A percentile compares a stretch with the other conserved stretches of the same genome.
Conservation (phyloP, 2,113 vertebrate genomes). For the Casuarius casuarius region DNA sequence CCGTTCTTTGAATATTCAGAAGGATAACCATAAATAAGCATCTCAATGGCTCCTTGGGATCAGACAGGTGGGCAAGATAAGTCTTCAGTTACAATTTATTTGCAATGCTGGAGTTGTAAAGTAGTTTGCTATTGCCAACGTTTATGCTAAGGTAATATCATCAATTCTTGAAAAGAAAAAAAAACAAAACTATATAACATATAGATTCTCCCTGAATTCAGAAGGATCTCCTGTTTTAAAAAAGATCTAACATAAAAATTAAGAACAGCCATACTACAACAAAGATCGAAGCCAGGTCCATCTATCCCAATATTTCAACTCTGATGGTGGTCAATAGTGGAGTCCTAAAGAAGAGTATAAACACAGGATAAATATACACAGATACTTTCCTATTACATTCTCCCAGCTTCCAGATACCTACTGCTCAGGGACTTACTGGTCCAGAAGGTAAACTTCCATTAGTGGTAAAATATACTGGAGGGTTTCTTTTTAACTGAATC, state of each 20-base stretch:
- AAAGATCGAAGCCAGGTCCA: neutral
- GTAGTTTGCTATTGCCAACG: neutral
- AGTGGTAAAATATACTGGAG: too few species aligned
- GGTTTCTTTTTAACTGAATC: too few species aligned
- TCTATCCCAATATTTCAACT: neutral
- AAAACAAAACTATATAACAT: neutral
- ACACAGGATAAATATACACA: neutral
- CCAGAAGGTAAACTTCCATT: too few species aligned
- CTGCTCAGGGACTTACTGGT: too few species aligned
- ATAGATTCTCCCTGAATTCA: neutral
- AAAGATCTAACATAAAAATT: neutral
- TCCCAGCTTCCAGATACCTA: neutral
- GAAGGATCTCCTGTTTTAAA: neutral
- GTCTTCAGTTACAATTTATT: neutral
- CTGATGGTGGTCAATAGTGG: rapidly evolving
- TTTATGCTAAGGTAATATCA: neutral
- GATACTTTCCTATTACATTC: neutral
- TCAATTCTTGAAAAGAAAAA: neutral
- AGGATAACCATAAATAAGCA: neutral
- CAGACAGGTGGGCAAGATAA: too few species aligned
- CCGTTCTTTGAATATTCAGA: neutral
- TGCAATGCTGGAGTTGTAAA: neutral
- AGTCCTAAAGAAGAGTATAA: neutral
- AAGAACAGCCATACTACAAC: neutral
- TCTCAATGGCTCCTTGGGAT: neutral